These are phyloP conservation scores for Hyles euphorbiae DNA, from an alignment of 1,140 invertebrate species.

Conservation along the genomic window DNA sequence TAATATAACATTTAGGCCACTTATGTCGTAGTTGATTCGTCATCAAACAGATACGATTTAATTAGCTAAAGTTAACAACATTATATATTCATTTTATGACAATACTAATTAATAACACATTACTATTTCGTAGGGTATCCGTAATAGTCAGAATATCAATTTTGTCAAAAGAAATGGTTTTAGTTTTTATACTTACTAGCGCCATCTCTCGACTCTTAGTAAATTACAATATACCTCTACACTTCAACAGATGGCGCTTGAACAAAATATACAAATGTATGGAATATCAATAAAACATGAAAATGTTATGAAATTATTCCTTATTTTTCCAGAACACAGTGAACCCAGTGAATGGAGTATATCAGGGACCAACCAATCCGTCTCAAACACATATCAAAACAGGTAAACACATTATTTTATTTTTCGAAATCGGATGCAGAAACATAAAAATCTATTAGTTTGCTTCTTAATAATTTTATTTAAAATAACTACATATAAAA, in stretches of 20 bases:
- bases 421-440: not conserved
- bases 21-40: too few species aligned
- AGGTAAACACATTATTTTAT: slow-evolving; percentile 28
- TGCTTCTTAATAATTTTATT: not conserved
- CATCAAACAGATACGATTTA: too few species aligned
- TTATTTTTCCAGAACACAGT: slow-evolving; percentile 85
- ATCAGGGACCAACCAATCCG: slow-evolving; percentile 76
- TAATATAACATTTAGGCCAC: not conserved
- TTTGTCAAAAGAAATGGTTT: not conserved
- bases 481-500: too few species aligned
- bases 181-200: not conserved
- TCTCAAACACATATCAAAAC: slow-evolving; percentile 63
- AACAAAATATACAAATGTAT: not conserved
- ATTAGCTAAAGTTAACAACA: too few species aligned
- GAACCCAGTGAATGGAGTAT: slow-evolving; percentile 90
- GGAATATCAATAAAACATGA: too few species aligned
- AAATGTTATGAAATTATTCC: not conserved
- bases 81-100: too few species aligned
- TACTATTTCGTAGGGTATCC: too few species aligned
- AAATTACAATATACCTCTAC: not conserved
- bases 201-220: not conserved
- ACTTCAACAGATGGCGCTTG: not conserved
- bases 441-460: not conserved
- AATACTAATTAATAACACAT: too few species aligned
- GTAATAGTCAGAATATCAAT: not conserved